Evolutionary conservation across 2,113 vertebrate species (phyloP).

Genomic region (Probosciger aterrimus): DNA sequence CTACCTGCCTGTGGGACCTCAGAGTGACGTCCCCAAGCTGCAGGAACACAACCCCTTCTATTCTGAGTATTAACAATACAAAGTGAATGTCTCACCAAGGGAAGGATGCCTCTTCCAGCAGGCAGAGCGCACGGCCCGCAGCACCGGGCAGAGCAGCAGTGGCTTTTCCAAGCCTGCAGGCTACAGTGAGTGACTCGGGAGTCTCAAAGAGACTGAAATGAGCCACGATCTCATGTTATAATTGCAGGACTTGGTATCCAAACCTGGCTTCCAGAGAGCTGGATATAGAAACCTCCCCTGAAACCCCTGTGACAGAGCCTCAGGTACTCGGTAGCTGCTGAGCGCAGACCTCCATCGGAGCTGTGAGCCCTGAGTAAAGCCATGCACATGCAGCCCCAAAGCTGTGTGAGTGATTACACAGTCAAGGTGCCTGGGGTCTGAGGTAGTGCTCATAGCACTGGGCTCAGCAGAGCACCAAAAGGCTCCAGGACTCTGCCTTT

Average conservation of each 20-base stretch:
- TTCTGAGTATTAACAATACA: not conserved
- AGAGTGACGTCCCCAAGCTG: not conserved
- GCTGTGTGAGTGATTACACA: accelerated
- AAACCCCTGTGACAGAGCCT: not conserved
- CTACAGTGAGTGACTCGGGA: not conserved
- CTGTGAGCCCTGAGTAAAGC: not conserved
- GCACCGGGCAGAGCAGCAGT: not conserved
- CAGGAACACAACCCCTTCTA: not conserved
- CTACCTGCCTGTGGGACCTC: not conserved
- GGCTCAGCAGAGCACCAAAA: not conserved
- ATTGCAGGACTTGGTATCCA: not conserved
- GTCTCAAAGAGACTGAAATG: not conserved
- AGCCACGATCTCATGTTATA: not conserved
- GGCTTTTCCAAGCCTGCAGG: not conserved
- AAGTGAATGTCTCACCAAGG: not conserved
- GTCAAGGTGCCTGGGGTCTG: too few species aligned
- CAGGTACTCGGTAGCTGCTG: not conserved
- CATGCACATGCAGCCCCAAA: accelerated
- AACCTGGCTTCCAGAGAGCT: too few species aligned
- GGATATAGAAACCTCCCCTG: not conserved
- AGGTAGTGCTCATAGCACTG: accelerated
- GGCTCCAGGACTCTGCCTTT: not conserved
- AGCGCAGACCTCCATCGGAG: too few species aligned
- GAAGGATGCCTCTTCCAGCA: not conserved
- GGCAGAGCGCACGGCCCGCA: not conserved